Percentiles rank a stretch among this genome's conserved stretches.
Evolutionary conservation across 2,888 invertebrate species (phyloP).

Genomic region (Synanthedon andrenaeformis): DNA sequence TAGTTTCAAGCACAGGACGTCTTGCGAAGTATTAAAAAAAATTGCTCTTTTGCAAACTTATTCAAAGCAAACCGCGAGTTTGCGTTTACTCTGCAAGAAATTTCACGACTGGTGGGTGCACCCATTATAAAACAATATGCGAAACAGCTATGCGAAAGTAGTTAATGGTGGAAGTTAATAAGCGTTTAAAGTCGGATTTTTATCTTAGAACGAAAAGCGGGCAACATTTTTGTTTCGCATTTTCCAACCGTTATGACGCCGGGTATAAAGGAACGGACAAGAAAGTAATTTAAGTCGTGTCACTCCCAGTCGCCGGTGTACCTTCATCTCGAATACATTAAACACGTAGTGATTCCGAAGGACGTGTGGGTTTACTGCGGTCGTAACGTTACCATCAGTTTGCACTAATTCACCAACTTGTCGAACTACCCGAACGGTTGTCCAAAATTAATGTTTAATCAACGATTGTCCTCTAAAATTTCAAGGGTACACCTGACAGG

Average conservation of each 20-base stretch:
- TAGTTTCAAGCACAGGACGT: no score
- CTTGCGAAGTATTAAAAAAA: no score
- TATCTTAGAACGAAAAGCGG: not conserved
- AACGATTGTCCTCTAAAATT: no score
- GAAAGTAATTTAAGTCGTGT: conserved; percentile 32
- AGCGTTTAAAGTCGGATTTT: not conserved
- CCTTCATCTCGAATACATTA: conserved; percentile 30
- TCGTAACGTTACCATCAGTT: not conserved
- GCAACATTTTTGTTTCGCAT: not conserved
- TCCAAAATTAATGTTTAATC: no score
- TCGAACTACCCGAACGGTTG: not conserved
- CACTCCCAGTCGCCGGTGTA: conserved; percentile 18
- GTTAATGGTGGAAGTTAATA: not conserved
- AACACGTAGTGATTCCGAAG: conserved; percentile 16
- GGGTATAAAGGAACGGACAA: conserved; percentile 6
- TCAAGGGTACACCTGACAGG: no score
- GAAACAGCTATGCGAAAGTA: no score
- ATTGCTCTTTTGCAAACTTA: no score
- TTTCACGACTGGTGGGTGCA: no score
- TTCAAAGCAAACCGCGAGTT: no score
- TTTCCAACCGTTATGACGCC: not conserved
- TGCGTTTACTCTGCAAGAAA: no score
- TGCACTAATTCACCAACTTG: not conserved
- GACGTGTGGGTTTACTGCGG: conserved; percentile 1
- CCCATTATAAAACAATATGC: no score